Percentiles rank a stretch among this genome's conserved stretches.
These are phyloP conservation scores for Chionomys nivalis DNA, from an alignment of 2,113 vertebrate species.

Conservation along the genomic window DNA sequence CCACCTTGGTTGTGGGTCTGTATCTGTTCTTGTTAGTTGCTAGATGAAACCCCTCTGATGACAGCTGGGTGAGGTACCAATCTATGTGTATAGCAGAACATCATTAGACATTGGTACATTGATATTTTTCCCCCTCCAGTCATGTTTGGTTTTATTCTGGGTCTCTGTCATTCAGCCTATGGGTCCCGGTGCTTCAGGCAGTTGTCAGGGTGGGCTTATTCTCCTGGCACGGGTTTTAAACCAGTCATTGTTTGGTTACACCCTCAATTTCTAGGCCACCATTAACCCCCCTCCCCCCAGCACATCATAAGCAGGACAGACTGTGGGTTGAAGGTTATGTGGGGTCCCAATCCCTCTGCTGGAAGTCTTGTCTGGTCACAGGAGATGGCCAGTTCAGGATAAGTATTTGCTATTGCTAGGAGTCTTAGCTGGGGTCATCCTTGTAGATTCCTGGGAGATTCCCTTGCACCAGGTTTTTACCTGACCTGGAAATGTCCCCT, in stretches of 20 bases:
- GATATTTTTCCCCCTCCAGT: not conserved
- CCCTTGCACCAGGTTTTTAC: no score
- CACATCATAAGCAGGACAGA: not conserved
- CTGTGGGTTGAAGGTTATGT: not conserved
- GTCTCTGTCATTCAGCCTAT: not conserved
- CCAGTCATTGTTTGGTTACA: not conserved
- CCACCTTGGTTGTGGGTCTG: not conserved
- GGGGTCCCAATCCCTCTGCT: not conserved
- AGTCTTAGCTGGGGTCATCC: not conserved
- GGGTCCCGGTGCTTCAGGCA: not conserved
- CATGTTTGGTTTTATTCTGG: not conserved
- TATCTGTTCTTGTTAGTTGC: not conserved
- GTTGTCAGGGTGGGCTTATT: not conserved
- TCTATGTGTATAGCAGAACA: not conserved
- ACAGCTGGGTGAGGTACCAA: not conserved
- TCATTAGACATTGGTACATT: not conserved
- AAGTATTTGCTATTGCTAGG: not conserved
- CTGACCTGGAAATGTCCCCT: no score
- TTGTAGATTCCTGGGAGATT: not conserved
- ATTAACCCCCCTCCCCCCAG: not conserved
- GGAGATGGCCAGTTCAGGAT: not conserved
- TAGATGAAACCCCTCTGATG: not conserved
- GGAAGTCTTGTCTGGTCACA: not conserved
- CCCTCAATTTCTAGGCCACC: not conserved
- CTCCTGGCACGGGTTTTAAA: not conserved